Percentiles rank a stretch among this genome's conserved stretches.
Conservation (phyloP, 2,888 invertebrate species). For the Ethmia dodecea region DNA sequence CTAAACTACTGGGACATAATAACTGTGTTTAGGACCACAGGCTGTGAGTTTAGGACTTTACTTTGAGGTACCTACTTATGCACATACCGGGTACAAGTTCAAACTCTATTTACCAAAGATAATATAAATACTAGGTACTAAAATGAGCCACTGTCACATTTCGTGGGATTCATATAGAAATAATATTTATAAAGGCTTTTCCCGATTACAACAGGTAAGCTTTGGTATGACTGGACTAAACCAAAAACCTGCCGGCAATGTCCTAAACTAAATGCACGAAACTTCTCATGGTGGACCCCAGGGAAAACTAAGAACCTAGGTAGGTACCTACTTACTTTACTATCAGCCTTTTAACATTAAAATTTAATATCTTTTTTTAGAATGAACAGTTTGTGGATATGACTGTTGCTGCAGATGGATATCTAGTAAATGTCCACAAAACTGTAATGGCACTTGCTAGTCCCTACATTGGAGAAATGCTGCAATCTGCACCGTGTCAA, state of each 20-base stretch:
- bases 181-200: constrained; percentile 36
- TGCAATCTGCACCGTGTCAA: constrained; percentile 38
- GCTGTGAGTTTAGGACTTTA: no score
- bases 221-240: no score
- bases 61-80: no score
- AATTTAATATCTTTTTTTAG: no score
- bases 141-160: constrained; percentile 23
- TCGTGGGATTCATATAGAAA: constrained; percentile 33
- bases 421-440: constrained; percentile 57
- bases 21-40: no score
- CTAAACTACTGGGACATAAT: no score
- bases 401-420: constrained; percentile 59
- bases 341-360: no score
- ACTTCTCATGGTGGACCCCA: background rate
- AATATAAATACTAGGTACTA: no score
- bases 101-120: constrained; percentile 5
- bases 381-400: constrained; percentile 64
- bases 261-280: no score
- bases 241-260: no score
- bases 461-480: constrained; percentile 51
- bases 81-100: no score
- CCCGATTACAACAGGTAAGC: constrained; percentile 41
- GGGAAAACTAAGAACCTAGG: background rate
- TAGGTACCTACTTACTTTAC: no score
- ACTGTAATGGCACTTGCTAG: constrained; percentile 54